These are phyloP conservation scores for Engystomops pustulosus DNA, from an alignment of 2,113 vertebrate species.

Conservation along the genomic window DNA sequence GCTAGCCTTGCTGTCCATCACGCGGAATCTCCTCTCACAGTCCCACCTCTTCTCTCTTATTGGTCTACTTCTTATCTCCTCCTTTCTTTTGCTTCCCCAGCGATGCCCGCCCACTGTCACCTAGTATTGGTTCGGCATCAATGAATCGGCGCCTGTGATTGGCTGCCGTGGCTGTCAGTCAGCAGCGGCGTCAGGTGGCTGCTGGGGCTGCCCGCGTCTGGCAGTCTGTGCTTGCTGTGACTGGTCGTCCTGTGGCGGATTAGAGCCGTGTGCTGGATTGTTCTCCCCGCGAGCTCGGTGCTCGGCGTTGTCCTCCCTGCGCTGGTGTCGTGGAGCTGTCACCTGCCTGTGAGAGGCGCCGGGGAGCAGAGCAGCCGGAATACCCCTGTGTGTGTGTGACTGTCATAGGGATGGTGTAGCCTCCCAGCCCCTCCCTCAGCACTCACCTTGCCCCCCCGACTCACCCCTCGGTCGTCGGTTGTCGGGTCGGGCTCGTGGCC, in stretches of 20 bases:
- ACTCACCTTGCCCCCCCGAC: too few relatives aligned
- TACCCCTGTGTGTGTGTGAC: not conserved
- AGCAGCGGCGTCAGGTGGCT: constrained; percentile 57
- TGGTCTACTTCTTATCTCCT: not conserved
- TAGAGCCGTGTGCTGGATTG: constrained; percentile 41
- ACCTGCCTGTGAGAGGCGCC: not conserved
- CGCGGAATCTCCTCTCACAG: constrained; percentile 21
- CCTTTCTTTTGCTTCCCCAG: not conserved
- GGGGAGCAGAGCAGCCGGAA: constrained; percentile 19
- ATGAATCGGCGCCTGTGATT: constrained; percentile 19
- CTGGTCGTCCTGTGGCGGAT: constrained; percentile 26
- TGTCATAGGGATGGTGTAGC: constrained; percentile 35
- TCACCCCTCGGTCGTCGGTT: not conserved
- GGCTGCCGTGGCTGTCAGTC: constrained; percentile 10
- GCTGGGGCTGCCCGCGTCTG: constrained; percentile 56
- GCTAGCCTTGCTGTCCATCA: not conserved
- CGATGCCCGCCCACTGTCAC: not conserved
- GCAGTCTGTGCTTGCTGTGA: constrained; percentile 50
- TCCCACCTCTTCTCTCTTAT: not conserved
- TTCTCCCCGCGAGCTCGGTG: constrained; percentile 1
- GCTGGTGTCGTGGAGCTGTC: constrained; percentile 16
- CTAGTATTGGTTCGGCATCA: not conserved
- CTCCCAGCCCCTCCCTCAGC: too few relatives aligned
- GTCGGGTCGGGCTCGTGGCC: constrained; percentile 44
- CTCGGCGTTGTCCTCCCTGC: not conserved